Evolutionary conservation across 2,888 invertebrate genomes (phyloP), one percentile per base, ranked within the genome.

Genomic region (Kuschelorhynchus macadamiae): DNA sequence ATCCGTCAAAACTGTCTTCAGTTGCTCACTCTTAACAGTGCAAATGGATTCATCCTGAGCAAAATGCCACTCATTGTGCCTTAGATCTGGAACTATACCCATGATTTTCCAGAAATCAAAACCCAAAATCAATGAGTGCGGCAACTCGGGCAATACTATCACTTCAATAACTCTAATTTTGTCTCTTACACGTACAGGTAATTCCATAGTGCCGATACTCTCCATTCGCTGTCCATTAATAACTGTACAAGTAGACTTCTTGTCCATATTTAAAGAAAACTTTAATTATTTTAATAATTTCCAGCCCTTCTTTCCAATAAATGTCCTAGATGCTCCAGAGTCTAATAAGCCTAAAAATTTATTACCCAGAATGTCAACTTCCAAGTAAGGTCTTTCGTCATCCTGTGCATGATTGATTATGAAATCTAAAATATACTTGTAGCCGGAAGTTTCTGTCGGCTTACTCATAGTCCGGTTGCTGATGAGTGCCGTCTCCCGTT

Each of bases 21-120:
- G 4, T 5, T n/a, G 5, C 4, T 41, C 41, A 66, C 55, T 70
- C 75, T 73, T 75, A 76, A 76, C 76, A 74, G 74, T 76, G n/a
- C n/a, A n/a, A n/a, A n/a, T n/a, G n/a, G n/a, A n/a, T n/a, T n/a
- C n/a, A 76, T 63, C 20, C 18, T 47, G 21, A 8, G 49, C 32
- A 56, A 72, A 73, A 36, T 71, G 55, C 70, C 72, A 72, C 17
- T 71, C 72, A 33, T 67, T 63, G 30, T 61, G 53, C 4, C 61
- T 49, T 7, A 73, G 41, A n/a, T n/a, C n/a, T n/a, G n/a, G n/a
- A n/a, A n/a, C n/a, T n/a, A n/a, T n/a, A n/a, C n/a, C n/a, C n/a
- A n/a, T n/a, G n/a, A n/a, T n/a, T n/a, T n/a, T n/a, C n/a, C n/a
- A n/a, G n/a, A n/a, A n/a, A n/a, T n/a, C 66, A 0, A 49, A 12